phyloP scores from a whole-genome alignment of 2,113 vertebrate species.

The Cheilinus undulatus region DNA sequence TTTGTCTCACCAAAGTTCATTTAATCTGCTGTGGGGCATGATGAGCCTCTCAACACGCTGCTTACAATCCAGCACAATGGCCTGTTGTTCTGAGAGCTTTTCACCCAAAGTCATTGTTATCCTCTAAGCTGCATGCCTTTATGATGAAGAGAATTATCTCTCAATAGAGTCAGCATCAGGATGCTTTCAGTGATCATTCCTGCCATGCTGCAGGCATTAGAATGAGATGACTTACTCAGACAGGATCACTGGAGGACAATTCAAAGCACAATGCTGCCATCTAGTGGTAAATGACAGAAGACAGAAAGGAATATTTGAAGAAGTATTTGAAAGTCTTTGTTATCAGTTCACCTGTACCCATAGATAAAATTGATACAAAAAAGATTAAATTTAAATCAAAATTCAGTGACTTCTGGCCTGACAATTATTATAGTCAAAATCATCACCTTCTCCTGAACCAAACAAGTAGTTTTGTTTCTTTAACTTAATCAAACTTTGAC shows the following conservation, averaged over 20 bases:
- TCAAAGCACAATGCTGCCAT: constrained; percentile 49
- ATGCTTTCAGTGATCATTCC: constrained; percentile 8
- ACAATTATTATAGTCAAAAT: too few relatives aligned
- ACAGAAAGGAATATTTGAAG: not conserved
- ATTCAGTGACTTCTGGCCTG: too few relatives aligned
- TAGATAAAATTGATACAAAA: too few relatives aligned
- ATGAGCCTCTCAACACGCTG: not conserved
- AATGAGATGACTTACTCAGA: not conserved
- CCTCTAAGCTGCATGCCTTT: not conserved
- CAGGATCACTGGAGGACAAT: not conserved
- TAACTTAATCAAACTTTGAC: too few relatives aligned
- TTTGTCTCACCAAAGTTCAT: not conserved
- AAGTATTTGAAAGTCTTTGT: too few relatives aligned
- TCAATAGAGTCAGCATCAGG: constrained; percentile 28
- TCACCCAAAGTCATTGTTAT: constrained; percentile 5
- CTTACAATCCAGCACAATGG: not conserved
- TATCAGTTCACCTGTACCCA: too few relatives aligned
- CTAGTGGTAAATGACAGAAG: constrained; percentile 12
- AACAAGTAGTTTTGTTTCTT: too few relatives aligned
- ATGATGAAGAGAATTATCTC: constrained; percentile 24
- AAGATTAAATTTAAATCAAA: too few relatives aligned
- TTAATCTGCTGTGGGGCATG: not conserved
- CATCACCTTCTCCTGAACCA: too few relatives aligned
- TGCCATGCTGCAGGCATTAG: not conserved
- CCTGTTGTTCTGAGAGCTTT: constrained; percentile 12